Conservation (phyloP, 2,797 vertebrate species). For the Spea hammondii region DNA sequence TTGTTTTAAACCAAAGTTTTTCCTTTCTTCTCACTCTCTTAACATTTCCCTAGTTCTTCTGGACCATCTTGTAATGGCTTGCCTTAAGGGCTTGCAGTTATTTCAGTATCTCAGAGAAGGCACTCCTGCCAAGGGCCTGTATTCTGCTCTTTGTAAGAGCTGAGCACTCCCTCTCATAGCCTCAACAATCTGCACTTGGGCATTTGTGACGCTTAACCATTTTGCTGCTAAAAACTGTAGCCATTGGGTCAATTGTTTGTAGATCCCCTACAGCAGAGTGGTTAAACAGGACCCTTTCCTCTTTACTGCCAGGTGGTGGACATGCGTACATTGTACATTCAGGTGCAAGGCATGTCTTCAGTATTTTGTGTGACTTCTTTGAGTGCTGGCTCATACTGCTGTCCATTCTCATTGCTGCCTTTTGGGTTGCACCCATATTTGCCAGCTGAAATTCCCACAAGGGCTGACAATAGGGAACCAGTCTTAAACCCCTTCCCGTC, state of each 20-base stretch:
- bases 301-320: constrained; percentile 31
- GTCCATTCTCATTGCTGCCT: constrained; percentile 38
- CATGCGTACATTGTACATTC: constrained; percentile 7
- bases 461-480: constrained; percentile 50
- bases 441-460: constrained; percentile 48
- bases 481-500: constrained; percentile 41
- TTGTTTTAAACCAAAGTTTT: constrained; percentile 73
- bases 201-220: constrained; percentile 25
- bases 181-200: constrained; percentile 43
- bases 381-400: constrained; percentile 36
- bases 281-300: constrained; percentile 23
- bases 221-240: constrained; percentile 25
- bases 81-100: constrained; percentile 30
- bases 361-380: constrained; percentile 31
- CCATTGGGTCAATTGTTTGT: neutral
- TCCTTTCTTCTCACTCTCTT: constrained; percentile 49
- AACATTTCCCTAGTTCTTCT: neutral
- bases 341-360: constrained; percentile 25
- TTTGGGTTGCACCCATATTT: constrained; percentile 48
- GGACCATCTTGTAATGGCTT: constrained; percentile 4
- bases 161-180: constrained; percentile 44
- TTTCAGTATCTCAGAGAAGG: constrained; percentile 32
- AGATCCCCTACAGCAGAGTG: constrained; percentile 19
- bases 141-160: constrained; percentile 53
- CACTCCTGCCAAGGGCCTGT: constrained; percentile 46